Conservation (phyloP, 53 echinoderm and acorn worm species). For the Glandiceps talaboti region DNA sequence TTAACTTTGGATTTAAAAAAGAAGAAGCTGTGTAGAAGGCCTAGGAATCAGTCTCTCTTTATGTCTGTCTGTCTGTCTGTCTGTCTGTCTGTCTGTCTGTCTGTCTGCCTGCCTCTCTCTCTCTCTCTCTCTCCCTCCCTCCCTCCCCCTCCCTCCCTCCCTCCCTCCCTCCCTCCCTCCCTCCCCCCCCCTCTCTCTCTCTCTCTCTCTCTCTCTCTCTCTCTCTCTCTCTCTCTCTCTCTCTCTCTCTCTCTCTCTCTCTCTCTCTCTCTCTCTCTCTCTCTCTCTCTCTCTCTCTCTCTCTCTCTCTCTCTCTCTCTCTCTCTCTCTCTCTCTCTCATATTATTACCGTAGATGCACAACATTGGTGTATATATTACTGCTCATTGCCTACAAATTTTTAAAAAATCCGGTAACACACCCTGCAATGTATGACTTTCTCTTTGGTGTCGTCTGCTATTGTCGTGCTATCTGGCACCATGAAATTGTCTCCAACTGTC, state of each 20-base stretch:
- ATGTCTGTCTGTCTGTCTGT: too few relatives aligned
- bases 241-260: neutral
- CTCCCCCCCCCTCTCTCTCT: conserved; percentile 1
- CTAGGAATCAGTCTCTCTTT: too few relatives aligned
- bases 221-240: neutral
- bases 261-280: neutral
- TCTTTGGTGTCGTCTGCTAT: conserved; percentile 44
- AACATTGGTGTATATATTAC: too few relatives aligned
- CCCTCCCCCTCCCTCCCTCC: too few relatives aligned
- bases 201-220: conserved; percentile 3
- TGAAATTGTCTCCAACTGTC: conserved; percentile 38
- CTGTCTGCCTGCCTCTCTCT: too few relatives aligned
- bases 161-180: neutral
- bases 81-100: too few relatives aligned
- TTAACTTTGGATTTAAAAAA: too few relatives aligned
- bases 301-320: neutral
- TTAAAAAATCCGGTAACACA: conserved; percentile 34
- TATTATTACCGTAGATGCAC: neutral
- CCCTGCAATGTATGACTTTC: conserved; percentile 48
- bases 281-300: neutral
- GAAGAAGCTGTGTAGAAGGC: too few relatives aligned
- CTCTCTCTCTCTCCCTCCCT: too few relatives aligned
- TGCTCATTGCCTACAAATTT: neutral
- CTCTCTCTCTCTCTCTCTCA: neutral
- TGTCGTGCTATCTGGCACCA: conserved; percentile 40